Conservation (phyloP, 2,113 vertebrate species). For the Tragelaphus buxtoni region DNA sequence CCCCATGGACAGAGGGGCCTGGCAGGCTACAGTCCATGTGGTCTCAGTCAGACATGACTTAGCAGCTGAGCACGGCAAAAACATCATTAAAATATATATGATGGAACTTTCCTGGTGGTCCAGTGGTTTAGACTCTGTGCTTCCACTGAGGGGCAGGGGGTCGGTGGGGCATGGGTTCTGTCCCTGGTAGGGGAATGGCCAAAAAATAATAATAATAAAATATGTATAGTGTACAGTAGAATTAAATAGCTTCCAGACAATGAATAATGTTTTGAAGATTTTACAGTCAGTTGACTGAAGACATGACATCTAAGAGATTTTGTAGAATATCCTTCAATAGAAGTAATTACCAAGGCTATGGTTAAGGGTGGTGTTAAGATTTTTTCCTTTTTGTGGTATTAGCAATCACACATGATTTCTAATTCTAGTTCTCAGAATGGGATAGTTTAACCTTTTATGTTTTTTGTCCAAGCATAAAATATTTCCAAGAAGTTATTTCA, state of each 20-base stretch:
- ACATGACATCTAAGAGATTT: too few species aligned
- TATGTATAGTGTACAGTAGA: rapidly evolving
- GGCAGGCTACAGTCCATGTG: background rate
- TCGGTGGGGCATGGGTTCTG: background rate
- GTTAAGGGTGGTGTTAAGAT: background rate
- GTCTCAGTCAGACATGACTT: background rate
- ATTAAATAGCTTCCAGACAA: background rate
- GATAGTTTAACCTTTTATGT: background rate
- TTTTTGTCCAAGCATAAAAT: background rate
- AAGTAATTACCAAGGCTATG: background rate
- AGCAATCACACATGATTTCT: background rate
- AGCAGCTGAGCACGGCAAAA: background rate
- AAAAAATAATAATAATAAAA: background rate
- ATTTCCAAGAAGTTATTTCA: background rate
- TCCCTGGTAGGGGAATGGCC: background rate
- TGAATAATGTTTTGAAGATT: too few species aligned
- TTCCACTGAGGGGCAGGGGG: background rate
- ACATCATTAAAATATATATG: background rate
- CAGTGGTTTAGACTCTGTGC: background rate
- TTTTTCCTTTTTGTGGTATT: background rate
- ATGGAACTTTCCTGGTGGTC: background rate
- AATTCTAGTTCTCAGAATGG: background rate
- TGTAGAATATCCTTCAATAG: background rate
- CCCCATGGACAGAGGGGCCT: background rate
- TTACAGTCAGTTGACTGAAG: background rate